Base-by-base conservation (phyloP, 2,888 invertebrate genomes). In the Clistopyga incitator region DNA sequence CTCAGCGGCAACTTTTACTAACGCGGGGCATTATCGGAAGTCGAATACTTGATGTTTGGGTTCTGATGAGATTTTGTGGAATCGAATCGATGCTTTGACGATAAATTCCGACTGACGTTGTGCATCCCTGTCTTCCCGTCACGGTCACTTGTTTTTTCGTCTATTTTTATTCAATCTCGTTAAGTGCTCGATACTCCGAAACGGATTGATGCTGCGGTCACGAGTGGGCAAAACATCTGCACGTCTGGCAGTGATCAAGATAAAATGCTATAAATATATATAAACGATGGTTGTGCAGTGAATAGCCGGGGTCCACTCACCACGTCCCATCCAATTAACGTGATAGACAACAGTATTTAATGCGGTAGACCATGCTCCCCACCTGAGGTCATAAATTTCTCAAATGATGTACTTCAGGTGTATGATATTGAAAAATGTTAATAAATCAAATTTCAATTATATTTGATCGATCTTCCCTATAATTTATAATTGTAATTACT, bases 121-220 rank as follows among this genome's bases (percentile, higher is more conserved):
- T 47, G 45, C 61, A 83, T 54, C 65, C 52, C 52, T 47, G 18
- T 67, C 34, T 38, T 54, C 61, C 13, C 25, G 29, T 61, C 65
- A 13, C 20, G 18, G 3, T 20, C 34, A 64, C 38, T 34, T 64
- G 6, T 64, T 64, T 61, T 10, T 38, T 20, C 42, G 54, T 83
- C 80, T 77, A 72, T 65, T 78, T 78, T 83, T 45, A 67, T 67
- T 78, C 78, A 85, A 83, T 83, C 83, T 75, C 76, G 81, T 76
- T 76, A 72, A 85, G 85, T 83, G 85, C 85, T 77, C 61, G 75
- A 85, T 74, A 78, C 13, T 54, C 65, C 59, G 67, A 83, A 85
- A 71, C 52, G 50, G 34, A 74, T 82, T 50, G 77, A 34, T 38
- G 64, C 34, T 23, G 20, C 29, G 50, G 38, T 64, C 52, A 18